Conservation (phyloP, 2,113 vertebrate genomes). For the Herpetotheres cachinnans region DNA sequence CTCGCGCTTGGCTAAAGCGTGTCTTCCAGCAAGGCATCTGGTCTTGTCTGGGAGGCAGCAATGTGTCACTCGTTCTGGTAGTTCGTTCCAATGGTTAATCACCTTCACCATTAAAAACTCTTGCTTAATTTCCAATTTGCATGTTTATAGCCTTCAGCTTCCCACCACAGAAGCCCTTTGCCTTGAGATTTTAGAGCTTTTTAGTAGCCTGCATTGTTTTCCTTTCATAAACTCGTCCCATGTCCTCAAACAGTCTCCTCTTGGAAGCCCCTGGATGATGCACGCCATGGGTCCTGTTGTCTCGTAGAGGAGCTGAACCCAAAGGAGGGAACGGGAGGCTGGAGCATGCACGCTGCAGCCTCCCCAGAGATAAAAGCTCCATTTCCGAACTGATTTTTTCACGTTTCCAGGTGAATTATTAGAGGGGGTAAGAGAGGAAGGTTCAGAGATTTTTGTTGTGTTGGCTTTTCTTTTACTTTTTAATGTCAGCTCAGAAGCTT, state of each 20-base stretch:
- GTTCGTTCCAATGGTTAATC: neutral
- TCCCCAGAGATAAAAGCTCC: neutral
- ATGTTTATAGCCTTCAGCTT: neutral
- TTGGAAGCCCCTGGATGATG: neutral
- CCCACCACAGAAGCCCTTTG: neutral
- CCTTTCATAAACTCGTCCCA: neutral
- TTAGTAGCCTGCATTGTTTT: neutral
- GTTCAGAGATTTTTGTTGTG: neutral
- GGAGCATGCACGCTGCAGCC: neutral
- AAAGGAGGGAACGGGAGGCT: neutral
- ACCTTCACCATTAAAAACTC: neutral
- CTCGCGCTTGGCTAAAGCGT: neutral
- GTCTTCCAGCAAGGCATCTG: neutral
- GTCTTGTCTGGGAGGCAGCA: neutral
- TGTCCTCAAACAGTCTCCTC: neutral
- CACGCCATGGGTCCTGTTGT: rapidly evolving
- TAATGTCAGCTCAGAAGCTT: neutral
- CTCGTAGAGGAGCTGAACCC: neutral
- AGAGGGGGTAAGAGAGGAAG: neutral
- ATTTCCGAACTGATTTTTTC: neutral
- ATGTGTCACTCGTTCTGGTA: neutral
- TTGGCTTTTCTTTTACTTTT: neutral
- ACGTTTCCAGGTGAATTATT: neutral
- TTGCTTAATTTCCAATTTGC: neutral
- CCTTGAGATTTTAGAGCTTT: neutral